Conservation (phyloP, 2,113 vertebrate species). For the Fregetta grallaria region DNA sequence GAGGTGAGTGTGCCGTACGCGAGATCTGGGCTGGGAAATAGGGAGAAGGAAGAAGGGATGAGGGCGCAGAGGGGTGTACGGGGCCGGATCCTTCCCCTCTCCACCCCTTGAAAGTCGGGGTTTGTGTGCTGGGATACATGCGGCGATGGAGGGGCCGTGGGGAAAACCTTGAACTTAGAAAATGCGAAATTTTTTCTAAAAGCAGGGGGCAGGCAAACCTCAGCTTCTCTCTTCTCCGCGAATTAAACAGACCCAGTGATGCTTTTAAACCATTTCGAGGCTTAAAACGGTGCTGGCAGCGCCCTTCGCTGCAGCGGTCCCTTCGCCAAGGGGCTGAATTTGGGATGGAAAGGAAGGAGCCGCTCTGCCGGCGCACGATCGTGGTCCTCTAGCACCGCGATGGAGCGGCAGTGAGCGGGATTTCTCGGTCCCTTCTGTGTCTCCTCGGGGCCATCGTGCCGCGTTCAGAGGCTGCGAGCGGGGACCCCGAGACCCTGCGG, state of each 20-base stretch:
- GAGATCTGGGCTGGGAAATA: accelerated
- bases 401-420: accelerated
- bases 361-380: accelerated
- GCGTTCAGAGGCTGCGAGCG: accelerated
- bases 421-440: not conserved
- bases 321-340: not conserved
- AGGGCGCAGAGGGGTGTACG: accelerated
- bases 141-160: not conserved
- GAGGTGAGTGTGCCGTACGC: accelerated
- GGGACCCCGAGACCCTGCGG: not conserved
- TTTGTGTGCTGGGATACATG: not conserved
- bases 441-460: accelerated
- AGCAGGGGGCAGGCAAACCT: not conserved
- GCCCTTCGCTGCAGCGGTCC: accelerated
- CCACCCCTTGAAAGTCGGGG: not conserved
- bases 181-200: not conserved
- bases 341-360: not conserved
- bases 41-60: not conserved
- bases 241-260: accelerated
- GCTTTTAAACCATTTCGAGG: accelerated
- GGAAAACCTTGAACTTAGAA: not conserved
- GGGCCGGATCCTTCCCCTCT: not conserved
- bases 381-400: not conserved
- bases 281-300: accelerated
- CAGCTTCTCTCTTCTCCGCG: not conserved